Evolutionary conservation across 2,888 invertebrate genomes (phyloP).

Genomic region (Conomelus anceps): DNA sequence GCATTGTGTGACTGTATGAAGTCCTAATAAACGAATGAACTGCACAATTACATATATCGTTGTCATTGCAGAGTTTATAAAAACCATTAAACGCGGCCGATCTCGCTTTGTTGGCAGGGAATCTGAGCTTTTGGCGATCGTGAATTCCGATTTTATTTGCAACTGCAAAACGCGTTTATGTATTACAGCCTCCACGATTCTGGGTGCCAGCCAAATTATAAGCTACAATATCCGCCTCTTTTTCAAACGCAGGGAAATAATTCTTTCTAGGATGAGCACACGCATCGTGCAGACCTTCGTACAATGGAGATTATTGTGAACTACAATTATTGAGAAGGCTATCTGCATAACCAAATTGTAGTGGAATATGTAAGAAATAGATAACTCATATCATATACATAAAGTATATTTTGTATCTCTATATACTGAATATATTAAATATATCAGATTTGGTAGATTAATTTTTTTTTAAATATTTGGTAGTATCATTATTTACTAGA

Average conservation of each 20-base stretch:
- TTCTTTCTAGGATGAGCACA: background rate
- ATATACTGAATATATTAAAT: no score
- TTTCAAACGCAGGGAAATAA: background rate
- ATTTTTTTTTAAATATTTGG: no score
- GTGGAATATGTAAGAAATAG: no score
- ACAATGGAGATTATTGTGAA: background rate
- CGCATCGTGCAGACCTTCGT: background rate
- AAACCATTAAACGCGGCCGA: background rate
- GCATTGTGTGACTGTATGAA: no score
- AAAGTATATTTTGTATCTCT: no score
- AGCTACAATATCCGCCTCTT: background rate
- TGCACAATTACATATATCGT: background rate
- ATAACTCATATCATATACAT: no score
- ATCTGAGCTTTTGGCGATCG: background rate
- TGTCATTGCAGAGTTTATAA: background rate
- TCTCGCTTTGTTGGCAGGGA: background rate
- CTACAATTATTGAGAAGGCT: no score
- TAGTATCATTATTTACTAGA: no score
- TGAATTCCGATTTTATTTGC: background rate
- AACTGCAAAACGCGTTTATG: no score
- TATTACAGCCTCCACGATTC: background rate
- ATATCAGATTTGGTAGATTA: no score
- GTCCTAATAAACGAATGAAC: background rate
- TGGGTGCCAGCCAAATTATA: background rate
- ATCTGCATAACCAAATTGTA: no score